These are phyloP conservation scores for Noturus placidus DNA, from an alignment of 2,113 vertebrate genomes.

Conservation along the genomic window DNA sequence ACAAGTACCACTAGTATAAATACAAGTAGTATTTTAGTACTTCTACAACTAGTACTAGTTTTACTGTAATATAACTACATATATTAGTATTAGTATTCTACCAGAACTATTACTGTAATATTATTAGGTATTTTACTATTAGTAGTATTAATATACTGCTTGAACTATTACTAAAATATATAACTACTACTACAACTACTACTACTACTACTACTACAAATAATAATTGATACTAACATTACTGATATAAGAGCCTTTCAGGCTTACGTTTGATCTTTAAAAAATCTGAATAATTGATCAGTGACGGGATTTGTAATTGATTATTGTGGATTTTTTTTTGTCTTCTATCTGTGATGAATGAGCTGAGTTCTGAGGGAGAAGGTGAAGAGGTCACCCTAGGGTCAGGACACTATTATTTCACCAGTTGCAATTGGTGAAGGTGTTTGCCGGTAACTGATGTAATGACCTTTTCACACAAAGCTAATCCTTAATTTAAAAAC, in stretches of 20 bases:
- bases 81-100: neutral
- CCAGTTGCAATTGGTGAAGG: neutral
- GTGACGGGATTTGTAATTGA: neutral
- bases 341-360: conserved; percentile 5
- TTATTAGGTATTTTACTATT: neutral
- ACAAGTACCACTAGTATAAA: neutral
- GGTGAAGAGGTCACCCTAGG: neutral
- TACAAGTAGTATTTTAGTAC: neutral
- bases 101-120: neutral
- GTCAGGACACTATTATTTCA: neutral
- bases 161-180: neutral
- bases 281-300: neutral
- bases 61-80: neutral
- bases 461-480: neutral
- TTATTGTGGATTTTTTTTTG: neutral
- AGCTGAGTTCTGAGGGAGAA: neutral
- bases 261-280: neutral
- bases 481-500: neutral
- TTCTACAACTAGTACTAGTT: neutral
- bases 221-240: neutral
- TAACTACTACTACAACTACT: neutral
- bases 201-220: neutral
- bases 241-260: neutral
- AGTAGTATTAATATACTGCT: neutral
- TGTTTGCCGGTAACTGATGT: neutral